Base-by-base conservation (phyloP, 2,888 invertebrate species). In the Zygogramma bicolorata region DNA sequence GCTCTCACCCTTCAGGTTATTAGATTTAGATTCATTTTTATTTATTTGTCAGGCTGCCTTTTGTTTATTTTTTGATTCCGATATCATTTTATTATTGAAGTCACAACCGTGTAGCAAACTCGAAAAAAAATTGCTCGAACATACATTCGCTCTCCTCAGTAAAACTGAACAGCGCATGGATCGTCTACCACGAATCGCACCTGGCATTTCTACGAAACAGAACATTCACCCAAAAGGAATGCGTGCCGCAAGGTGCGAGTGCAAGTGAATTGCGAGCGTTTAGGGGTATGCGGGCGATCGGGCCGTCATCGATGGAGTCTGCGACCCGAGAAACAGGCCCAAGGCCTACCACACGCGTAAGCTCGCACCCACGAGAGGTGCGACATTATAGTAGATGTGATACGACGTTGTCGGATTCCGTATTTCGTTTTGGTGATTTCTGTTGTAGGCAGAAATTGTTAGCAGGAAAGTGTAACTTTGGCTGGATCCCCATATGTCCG, bases 341-440 rank as follows among this genome's bases (percentile, higher is more conserved):
- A 68, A 68, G 60, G 68, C 60, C 60, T 68, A 25, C 60, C 27
- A 59, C 49, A 46, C 31, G 22, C 59, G 22, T 49, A 66, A 66
- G 38, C 53, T 40, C 65, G 40, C 40, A 42, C 40, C 42, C 4
- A 42, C 42, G 18, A 34, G 34, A 34, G 34, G 3, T 13, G 34
- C 34, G 34, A 34, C 34, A 34, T 13, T 8, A 2, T 34, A 13
- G n/a, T n/a, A n/a, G n/a, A n/a, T n/a, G 34, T 34, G 0, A 1
- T 34, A 13, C 34, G 13, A 34, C 1, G 13, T 13, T 34, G 34
- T 10, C 34, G 3, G 34, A 34, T 34, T 34, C 13, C 13, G 2
- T 10, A 34, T 34, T 34, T 34, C 13, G 34, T 3, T 13, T 13
- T 42, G 18, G n/a, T n/a, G n/a, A n/a, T n/a, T n/a, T n/a, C n/a